These are phyloP conservation scores for Hippocampus comes DNA, from an alignment of 2,113 vertebrate species.

Conservation along the genomic window DNA sequence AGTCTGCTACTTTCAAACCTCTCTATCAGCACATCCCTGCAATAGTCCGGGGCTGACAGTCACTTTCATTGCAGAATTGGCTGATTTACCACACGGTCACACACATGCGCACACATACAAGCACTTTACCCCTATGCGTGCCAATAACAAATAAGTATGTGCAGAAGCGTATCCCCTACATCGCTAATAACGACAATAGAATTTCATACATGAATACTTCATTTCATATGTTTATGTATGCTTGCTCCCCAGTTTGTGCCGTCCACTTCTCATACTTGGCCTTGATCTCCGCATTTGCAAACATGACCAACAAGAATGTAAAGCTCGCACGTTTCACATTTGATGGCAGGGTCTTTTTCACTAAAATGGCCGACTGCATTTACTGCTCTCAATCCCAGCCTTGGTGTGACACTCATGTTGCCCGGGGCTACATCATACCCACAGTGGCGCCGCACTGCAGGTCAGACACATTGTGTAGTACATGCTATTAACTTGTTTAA, in stretches of 20 bases:
- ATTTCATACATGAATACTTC: constrained; percentile 20
- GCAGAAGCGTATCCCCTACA: constrained; percentile 30
- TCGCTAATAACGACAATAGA: constrained; percentile 44
- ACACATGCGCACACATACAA: constrained; percentile 14
- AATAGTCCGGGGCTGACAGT: constrained; percentile 57
- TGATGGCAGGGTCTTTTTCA: constrained; percentile 58
- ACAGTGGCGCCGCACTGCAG: constrained; percentile 11
- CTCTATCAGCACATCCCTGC: constrained; percentile 71
- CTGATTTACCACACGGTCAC: constrained; percentile 50
- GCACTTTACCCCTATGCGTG: constrained; percentile 11
- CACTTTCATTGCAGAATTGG: constrained; percentile 58
- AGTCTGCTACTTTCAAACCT: constrained; percentile 65
- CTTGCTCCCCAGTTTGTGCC: constrained; percentile 20
- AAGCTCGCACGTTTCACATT: constrained; percentile 57
- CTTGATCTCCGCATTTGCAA: constrained; percentile 48
- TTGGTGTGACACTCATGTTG: constrained; percentile 24
- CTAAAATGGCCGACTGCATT: constrained; percentile 48
- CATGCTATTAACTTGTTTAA: constrained; percentile 25
- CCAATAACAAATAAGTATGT: constrained; percentile 17
- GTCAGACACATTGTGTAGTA: constrained; percentile 23
- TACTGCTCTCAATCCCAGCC: constrained; percentile 43
- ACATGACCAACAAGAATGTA: constrained; percentile 46
- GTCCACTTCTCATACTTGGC: constrained; percentile 22
- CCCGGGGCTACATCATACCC: constrained; percentile 45
- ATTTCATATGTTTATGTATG: constrained; percentile 33